Conservation (phyloP, 1,140 invertebrate species). For the Formica exsecta region DNA sequence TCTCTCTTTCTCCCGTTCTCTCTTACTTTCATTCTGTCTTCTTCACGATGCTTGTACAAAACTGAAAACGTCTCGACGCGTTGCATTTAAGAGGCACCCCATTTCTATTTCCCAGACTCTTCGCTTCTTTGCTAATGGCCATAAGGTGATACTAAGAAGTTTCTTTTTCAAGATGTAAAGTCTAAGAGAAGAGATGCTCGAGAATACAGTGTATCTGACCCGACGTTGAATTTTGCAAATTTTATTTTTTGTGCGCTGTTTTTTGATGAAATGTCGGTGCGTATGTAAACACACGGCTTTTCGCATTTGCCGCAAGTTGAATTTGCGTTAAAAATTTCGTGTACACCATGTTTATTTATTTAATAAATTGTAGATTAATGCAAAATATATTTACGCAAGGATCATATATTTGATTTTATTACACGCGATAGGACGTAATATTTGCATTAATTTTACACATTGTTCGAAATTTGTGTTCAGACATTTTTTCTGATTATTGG, state of each 20-base stretch:
- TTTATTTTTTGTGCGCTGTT: background rate
- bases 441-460: background rate
- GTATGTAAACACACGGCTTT: slow-evolving; percentile 22
- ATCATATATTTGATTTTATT: slow-evolving; percentile 29
- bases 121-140: slow-evolving; percentile 54
- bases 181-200: slow-evolving; percentile 8
- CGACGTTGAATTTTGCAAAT: slow-evolving; percentile 7
- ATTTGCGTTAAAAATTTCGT: slow-evolving; percentile 19
- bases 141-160: slow-evolving; percentile 58
- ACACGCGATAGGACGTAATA: background rate
- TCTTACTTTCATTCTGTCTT: slow-evolving; percentile 23
- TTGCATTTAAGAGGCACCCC: slow-evolving; percentile 64
- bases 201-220: background rate
- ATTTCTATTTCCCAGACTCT: background rate
- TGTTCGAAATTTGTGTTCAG: slow-evolving; percentile 26
- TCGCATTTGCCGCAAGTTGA: slow-evolving; percentile 2
- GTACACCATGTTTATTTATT: slow-evolving; percentile 44
- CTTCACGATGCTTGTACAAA: background rate
- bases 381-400: slow-evolving; percentile 16
- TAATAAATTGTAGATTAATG: slow-evolving; percentile 38
- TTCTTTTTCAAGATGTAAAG: slow-evolving; percentile 40
- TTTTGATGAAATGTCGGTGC: slow-evolving; percentile 36
- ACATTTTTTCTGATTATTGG: background rate
- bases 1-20: background rate
- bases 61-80: slow-evolving; percentile 32